phyloP scores from a whole-genome alignment of 2,888 invertebrate species.

The Lithophane ornitopus region DNA sequence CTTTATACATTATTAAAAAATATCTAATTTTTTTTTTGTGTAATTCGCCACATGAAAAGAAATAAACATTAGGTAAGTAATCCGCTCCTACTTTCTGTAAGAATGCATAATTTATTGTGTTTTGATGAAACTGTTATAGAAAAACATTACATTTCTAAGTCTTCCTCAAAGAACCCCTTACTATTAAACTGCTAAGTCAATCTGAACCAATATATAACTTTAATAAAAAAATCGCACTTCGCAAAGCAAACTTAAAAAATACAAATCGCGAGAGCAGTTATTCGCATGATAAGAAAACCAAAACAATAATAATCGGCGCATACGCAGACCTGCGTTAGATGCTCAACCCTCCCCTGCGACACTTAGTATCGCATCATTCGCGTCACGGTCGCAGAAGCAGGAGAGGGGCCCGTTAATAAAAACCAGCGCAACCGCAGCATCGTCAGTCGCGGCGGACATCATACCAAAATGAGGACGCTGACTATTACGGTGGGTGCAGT shows the following conservation, averaged over 20 bases:
- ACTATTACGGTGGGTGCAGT: constrained; percentile 83
- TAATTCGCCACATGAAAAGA: not conserved
- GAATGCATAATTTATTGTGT: not conserved
- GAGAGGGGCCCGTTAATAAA: constrained; percentile 85
- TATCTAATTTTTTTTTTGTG: not conserved
- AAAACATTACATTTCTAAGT: not conserved
- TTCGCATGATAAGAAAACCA: constrained; percentile 51
- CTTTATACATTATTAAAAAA: too few relatives aligned
- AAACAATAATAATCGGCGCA: constrained; percentile 50
- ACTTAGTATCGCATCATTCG: constrained; percentile 33
- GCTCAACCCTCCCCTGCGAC: constrained; percentile 60
- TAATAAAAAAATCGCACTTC: constrained; percentile 6
- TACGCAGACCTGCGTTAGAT: constrained; percentile 52
- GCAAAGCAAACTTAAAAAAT: constrained; percentile 15
- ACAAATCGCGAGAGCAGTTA: constrained; percentile 45
- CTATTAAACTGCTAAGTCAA: not conserved
- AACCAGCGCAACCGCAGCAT: constrained; percentile 70
- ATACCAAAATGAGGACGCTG: constrained; percentile 85
- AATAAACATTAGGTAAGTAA: not conserved
- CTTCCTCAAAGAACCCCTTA: not conserved
- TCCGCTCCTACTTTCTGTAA: too few relatives aligned
- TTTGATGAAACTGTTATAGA: not conserved
- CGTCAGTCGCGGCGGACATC: constrained; percentile 83
- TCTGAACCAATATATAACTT: not conserved
- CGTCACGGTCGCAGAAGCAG: constrained; percentile 57